Conservation (phyloP, 37 sponge, comb jelly and placozoan genomes). For the Ephydatia muelleri region DNA sequence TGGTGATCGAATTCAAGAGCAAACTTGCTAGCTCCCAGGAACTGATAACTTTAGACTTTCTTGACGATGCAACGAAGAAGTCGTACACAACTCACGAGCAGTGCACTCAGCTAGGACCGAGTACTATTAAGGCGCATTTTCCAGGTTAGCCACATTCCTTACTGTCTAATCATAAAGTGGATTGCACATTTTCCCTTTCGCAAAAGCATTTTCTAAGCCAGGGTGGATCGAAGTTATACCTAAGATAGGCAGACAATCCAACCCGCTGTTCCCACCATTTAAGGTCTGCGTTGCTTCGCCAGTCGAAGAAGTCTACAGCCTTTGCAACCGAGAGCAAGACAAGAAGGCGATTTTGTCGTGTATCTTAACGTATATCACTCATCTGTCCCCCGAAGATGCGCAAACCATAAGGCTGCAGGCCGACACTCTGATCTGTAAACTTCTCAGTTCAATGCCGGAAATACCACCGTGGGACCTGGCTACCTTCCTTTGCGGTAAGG, state of each 20-base stretch:
- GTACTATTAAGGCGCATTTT: conserved; percentile 19
- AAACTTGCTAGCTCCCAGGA: conserved; percentile 15
- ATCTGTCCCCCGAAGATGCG: conserved; percentile 17
- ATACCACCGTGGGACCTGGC: conserved; percentile 20
- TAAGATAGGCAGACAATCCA: conserved; percentile 8
- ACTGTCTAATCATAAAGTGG: no score
- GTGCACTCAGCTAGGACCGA: conserved; percentile 36
- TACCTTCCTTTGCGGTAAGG: conserved; percentile 31
- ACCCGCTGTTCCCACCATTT: conserved; percentile 36
- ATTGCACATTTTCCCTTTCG: not conserved
- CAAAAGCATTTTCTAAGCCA: conserved; percentile 27
- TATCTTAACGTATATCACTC: conserved; percentile 16
- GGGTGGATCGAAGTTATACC: conserved; percentile 34
- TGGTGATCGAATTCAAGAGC: conserved; percentile 37
- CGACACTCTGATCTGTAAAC: conserved; percentile 7
- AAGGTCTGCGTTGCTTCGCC: conserved; percentile 22
- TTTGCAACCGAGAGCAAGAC: not conserved
- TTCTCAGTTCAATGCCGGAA: conserved; percentile 15
- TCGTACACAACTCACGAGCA: not conserved
- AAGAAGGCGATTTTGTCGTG: conserved; percentile 21
- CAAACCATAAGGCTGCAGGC: not conserved
- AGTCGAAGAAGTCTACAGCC: conserved; percentile 30
- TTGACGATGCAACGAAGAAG: not conserved
- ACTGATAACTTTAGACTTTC: conserved; percentile 28
- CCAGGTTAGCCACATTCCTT: conserved; percentile 25